Base-by-base conservation (phyloP, 2,888 invertebrate species). In the Malacosoma neustria region DNA sequence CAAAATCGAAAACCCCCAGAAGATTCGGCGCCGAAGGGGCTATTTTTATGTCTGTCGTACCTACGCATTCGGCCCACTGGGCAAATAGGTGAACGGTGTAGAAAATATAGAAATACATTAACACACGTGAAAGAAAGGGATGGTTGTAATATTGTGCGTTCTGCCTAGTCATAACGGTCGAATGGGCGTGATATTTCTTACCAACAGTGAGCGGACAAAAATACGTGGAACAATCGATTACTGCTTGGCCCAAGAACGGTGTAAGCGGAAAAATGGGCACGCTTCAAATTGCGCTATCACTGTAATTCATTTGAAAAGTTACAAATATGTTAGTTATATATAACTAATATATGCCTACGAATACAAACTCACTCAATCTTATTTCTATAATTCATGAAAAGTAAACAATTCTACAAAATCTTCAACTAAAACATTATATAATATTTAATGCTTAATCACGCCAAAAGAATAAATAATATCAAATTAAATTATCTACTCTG, bases 141-240 rank as follows among this genome's bases (percentile, higher is more conserved):
- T 59, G 62, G 71, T 60, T 68, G 63, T 72, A 74, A 22, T 72
- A 70, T 71, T 64, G 73, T 73, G 72, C 73, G 77, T 76, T 80
- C 69, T 79, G 71, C 70, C 72, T 75, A 81, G 79, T 77, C 84
- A 84, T 84, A 82, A 85, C 85, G 85, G 84, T 85, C 85, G 82
- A 85, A 84, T 85, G 85, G 85, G 85, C 85, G 85, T 84, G 82
- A 82, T 82, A 80, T 79, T 84, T 84, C 84, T 85, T 85, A 82
- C 84, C 80, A 76, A 79, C 76, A 72, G 76, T 73, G 75, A 75
- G 76, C 77, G 75, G 77, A 81, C 82, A 85, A 84, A 85, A 84
- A 84, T 84, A 81, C 82, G 75, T 72, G 74, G 79, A 74, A 84
- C 84, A 85, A 85, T 84, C 82, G 82, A 76, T 76, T 68, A 60